phyloP scores from a whole-genome alignment of 92 coral and sea anemone species.

The Epizoanthus rinbou region DNA sequence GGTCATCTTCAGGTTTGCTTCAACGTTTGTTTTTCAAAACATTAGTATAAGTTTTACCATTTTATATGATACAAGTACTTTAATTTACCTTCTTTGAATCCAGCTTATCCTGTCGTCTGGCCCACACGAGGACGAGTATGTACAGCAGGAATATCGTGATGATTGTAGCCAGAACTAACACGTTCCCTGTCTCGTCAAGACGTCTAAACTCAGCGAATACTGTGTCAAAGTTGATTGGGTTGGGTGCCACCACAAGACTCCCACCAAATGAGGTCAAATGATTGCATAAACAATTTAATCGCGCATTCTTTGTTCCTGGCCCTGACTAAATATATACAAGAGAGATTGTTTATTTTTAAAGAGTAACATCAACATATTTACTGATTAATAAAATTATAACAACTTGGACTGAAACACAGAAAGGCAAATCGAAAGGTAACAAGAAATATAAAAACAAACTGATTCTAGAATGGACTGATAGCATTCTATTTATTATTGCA shows the following conservation, averaged over 20 bases:
- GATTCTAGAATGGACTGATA: no score
- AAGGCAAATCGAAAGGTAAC: no score
- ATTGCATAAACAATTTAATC: neutral
- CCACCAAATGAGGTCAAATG: slow-evolving; percentile 19
- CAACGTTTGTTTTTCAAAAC: no score
- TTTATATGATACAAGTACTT: neutral
- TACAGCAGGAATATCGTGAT: neutral
- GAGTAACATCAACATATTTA: no score
- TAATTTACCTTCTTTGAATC: neutral
- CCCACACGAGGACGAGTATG: neutral
- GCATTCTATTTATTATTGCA: no score
- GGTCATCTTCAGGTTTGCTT: no score
- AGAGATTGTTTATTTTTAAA: no score
- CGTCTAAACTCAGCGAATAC: neutral
- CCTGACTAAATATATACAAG: neutral
- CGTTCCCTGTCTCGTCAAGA: neutral
- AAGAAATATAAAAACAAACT: no score
- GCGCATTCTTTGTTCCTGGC: neutral
- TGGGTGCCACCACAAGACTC: neutral
- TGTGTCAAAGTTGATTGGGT: neutral
- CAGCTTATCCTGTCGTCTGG: neutral
- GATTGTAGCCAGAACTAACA: neutral
- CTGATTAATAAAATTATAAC: no score
- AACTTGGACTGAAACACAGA: no score
- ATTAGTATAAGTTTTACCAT: no score